Evolutionary conservation across 64 coral and sea anemone species (phyloP), one percentile per base, ranked within the genome.

Genomic region (Dendrophyllia cribrosa): DNA sequence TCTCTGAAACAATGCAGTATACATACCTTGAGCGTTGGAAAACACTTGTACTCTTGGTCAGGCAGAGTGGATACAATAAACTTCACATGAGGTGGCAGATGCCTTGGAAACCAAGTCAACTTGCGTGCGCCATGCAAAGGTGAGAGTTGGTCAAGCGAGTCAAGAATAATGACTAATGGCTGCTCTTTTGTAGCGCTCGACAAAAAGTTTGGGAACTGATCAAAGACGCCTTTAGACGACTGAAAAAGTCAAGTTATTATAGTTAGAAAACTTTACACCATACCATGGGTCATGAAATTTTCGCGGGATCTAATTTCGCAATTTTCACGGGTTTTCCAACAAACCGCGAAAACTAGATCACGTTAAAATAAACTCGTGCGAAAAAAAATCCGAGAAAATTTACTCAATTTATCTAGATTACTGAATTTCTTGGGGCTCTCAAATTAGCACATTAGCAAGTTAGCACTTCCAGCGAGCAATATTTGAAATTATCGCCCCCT

Each of bases 71-170:
- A 96, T 11, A 96, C 80, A 55, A 96, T 53, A 13, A 96, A 71
- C 45, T 96, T 93, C 21, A 90, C 91, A 64, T 96, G 79, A 44
- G 74, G 73, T 17, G 95, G 95, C 19, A 97, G 92, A 60, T 85
- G 58, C 65, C 60, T 94, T 43, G 95, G 95, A 60, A 97, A 83
- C 95, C 95, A 97, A 58, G 73, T 58, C 14, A 97, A 48, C 53
- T 77, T 92, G 5, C 95, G 81, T 21, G 88, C 91, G 5, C 91
- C 95, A 16, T 65, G 80, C 2, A 84, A 19, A 16, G 87, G 88
- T 13, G 84, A 90, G 44, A 97, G 83, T 69, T 97, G 95, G 61
- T 97, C 95, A 23, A 97, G 75, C 4, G 95, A 93, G 43, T 97
- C 95, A 8, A 97, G 78, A 46, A 97, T 66, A 7, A 97, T 70